Evolutionary conservation across 2,797 vertebrate genomes (phyloP).

Genomic region (Periparus ater): DNA sequence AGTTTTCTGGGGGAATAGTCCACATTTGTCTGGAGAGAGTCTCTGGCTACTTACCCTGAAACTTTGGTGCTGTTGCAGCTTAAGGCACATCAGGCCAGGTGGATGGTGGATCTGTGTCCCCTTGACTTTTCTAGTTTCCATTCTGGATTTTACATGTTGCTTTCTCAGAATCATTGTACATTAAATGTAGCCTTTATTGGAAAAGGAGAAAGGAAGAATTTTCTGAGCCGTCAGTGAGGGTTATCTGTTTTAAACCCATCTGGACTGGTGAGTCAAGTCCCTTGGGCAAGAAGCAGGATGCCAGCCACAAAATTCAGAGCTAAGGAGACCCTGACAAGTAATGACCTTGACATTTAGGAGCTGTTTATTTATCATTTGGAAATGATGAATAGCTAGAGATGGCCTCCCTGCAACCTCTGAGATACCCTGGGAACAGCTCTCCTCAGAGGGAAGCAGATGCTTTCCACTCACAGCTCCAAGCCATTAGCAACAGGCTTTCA

Average conservation of each 20-base stretch:
- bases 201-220: not conserved
- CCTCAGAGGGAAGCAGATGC: not conserved
- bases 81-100: not conserved
- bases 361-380: not conserved
- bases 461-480: not conserved
- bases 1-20: not conserved
- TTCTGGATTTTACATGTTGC: not conserved
- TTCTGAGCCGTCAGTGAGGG: not conserved
- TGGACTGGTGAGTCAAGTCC: not conserved
- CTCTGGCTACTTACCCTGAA: not conserved
- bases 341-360: not conserved
- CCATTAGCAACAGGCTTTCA: not conserved
- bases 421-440: not conserved
- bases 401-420: not conserved
- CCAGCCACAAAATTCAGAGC: not conserved
- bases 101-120: not conserved
- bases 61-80: not conserved
- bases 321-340: not conserved
- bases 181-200: not conserved
- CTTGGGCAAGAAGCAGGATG: not conserved
- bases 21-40: not conserved
- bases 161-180: not conserved
- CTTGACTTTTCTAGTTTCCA: not conserved
- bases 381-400: not conserved
- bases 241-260: not conserved